Evolutionary conservation across 2,113 vertebrate species (phyloP).

Genomic region (Heterochromis multidens): DNA sequence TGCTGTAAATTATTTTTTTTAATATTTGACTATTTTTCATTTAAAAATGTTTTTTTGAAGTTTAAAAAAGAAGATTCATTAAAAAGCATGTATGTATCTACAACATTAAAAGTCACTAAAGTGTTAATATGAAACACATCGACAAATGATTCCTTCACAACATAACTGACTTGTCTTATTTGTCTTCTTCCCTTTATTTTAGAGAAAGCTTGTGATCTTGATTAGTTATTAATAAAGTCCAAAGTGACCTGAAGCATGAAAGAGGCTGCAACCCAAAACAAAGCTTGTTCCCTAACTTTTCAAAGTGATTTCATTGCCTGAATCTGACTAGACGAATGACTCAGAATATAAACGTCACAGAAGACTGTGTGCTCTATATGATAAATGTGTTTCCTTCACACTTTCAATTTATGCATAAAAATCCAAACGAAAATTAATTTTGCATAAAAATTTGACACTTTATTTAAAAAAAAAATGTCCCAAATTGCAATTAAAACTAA

Average conservation of each 20-base stretch:
- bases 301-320: not conserved
- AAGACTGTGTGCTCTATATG: not conserved
- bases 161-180: not conserved
- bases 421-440: not conserved
- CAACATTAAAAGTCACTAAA: not conserved
- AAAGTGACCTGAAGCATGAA: not conserved
- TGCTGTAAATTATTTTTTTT: not conserved
- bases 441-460: not conserved
- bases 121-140: not conserved
- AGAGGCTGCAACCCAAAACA: not conserved
- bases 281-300: not conserved
- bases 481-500: not conserved
- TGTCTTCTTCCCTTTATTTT: not conserved
- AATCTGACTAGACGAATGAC: not conserved
- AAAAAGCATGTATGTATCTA: not conserved
- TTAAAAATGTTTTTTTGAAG: not conserved
- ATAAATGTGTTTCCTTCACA: not conserved
- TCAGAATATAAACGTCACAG: not conserved
- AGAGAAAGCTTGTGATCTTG: not conserved
- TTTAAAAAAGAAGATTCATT: not conserved
- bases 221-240: not conserved
- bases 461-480: no score
- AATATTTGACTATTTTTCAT: not conserved
- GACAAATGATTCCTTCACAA: no score
- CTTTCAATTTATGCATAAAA: not conserved